Base-by-base conservation (phyloP, 2,113 vertebrate species). In the Copsychus sechellarum region DNA sequence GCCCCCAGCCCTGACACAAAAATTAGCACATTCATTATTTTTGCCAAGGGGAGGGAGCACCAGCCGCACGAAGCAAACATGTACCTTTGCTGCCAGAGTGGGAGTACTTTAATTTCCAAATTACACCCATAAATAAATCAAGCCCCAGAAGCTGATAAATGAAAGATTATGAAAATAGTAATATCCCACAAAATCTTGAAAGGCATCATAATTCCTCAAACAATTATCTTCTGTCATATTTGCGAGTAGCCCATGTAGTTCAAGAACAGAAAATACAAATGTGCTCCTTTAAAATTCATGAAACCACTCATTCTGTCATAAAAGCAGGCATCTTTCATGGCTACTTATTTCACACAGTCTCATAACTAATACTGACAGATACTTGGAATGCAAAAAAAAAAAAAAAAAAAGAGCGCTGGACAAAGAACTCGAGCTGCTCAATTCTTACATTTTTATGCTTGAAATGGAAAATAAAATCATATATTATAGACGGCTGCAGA, bases 321-420 rank as follows among this genome's bases (percentile, higher is more conserved):
- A 96, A 86, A 96, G 85, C 65, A 77, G 95, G 88, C 85, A 90
- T 88, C 86, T 95, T 96, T 94, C 90, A 96, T 95, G 83, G 95
- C 91, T 90, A 93, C 95, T 96, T 95, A 71, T 93, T 97, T 96
- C 90, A 96, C 92, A 93, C 78, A 89, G 94, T 96, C 96, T 97
- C 91, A 96, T 96, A 96, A 93, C 81, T 94, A 96, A 97, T 86
- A 92, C 62, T 96, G 90, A 96, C 89, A 97, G 78, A 95, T 94
- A 90, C 83, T 97, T 96, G 92, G 79, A 86, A 95, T 94, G 93
- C 79, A 91, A 93, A 96, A 61, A 88, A 76, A 66, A 61, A 58
- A 78, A 93, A 76, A 66, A 61, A 57, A 80, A 93, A 95, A 91
- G 25, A 83, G 56, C 42, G 0, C 64, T 11, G 95, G 95, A 96